Evolutionary conservation across 2,888 invertebrate genomes (phyloP).

Genomic region (Dasypogon diadema): DNA sequence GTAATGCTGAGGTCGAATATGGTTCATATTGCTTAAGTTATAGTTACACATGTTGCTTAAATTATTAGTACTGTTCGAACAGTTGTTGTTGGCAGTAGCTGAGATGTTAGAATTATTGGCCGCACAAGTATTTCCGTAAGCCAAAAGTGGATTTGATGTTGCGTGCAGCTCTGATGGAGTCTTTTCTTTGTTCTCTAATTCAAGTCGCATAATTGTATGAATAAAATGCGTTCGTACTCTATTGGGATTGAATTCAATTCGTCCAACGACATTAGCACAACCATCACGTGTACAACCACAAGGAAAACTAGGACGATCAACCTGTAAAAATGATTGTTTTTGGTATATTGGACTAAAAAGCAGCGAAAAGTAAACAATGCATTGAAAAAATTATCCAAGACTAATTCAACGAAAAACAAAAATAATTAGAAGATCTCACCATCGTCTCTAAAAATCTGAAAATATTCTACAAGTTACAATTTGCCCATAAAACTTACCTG

Average conservation of each 20-base stretch:
- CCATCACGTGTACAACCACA: constrained; percentile 96
- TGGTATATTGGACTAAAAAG: not conserved
- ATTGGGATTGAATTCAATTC: constrained; percentile 96
- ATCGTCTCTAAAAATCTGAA: too few relatives aligned
- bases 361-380: not conserved
- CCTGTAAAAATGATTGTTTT: constrained; percentile 69
- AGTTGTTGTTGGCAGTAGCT: not conserved
- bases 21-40: constrained; percentile 49
- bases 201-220: constrained; percentile 94
- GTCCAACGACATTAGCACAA: constrained; percentile 90
- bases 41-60: constrained; percentile 51
- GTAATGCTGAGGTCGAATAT: constrained; percentile 42
- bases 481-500: constrained; percentile 72
- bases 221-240: constrained; percentile 97
- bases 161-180: constrained; percentile 54
- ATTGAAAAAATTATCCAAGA: constrained; percentile 20
- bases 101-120: constrained; percentile 1
- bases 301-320: constrained; percentile 95
- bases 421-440: too few relatives aligned
- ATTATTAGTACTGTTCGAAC: constrained; percentile 14
- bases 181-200: constrained; percentile 87
- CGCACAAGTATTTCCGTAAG: constrained; percentile 5
- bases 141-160: constrained; percentile 18
- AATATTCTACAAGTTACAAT: not conserved
- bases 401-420: not conserved